Evolutionary conservation across 2,888 invertebrate genomes (phyloP).

Genomic region (Nematopogon swammerdamellus): DNA sequence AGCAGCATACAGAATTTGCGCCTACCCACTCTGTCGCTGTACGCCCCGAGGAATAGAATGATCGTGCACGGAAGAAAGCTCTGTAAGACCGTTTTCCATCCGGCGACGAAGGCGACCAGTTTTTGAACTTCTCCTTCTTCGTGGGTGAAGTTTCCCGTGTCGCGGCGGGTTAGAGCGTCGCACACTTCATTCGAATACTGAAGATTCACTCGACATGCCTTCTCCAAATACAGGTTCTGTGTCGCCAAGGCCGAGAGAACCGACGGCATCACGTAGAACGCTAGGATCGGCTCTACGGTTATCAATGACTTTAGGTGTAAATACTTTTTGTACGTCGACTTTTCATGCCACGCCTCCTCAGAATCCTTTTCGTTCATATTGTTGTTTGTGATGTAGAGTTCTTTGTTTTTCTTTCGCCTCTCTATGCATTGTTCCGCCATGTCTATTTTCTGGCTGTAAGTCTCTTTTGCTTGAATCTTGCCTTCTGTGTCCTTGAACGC

Average conservation of each 20-base stretch:
- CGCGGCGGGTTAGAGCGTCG: slow-evolving; percentile 69
- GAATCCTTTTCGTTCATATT: slow-evolving; percentile 9
- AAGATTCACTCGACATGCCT: slow-evolving; percentile 82
- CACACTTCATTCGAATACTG: slow-evolving; percentile 69
- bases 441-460: background rate
- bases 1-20: slow-evolving; percentile 80
- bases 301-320: slow-evolving; percentile 60
- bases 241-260: slow-evolving; percentile 72
- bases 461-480: background rate
- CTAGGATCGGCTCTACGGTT: slow-evolving; percentile 73
- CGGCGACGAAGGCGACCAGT: slow-evolving; percentile 75
- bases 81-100: slow-evolving; percentile 84
- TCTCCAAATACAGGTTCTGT: slow-evolving; percentile 82
- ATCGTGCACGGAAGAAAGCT: slow-evolving; percentile 76
- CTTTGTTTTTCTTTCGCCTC: background rate
- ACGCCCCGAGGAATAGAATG: slow-evolving; percentile 79
- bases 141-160: slow-evolving; percentile 59
- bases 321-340: slow-evolving; percentile 55
- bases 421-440: background rate
- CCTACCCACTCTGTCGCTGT: slow-evolving; percentile 66
- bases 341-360: slow-evolving; percentile 37
- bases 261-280: slow-evolving; percentile 66
- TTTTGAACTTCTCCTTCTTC: slow-evolving; percentile 68
- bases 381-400: background rate
- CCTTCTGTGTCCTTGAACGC: background rate